A percentile compares a stretch with the other conserved stretches of the same genome.
Evolutionary conservation across 2,888 invertebrate species (phyloP).

Genomic region (Camponotus fellah): DNA sequence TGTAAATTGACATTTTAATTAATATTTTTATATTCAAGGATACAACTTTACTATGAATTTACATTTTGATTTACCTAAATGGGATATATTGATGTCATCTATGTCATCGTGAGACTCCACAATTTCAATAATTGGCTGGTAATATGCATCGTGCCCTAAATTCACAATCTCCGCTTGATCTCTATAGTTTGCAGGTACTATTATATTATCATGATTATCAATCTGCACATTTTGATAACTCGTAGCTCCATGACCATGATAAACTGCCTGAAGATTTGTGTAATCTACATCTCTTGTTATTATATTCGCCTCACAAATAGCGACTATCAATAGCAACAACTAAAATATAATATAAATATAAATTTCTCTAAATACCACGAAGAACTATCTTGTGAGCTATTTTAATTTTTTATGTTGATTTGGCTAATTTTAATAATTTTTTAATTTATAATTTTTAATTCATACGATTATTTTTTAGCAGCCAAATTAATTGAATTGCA

Average conservation of each 20-base stretch:
- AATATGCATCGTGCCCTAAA: constrained; percentile 19
- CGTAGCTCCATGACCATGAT: constrained; percentile 82
- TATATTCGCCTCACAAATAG: constrained; percentile 75
- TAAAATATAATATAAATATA: constrained; percentile 67
- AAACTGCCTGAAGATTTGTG: constrained; percentile 76
- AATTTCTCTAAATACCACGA: not conserved
- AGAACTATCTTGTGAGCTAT: not conserved
- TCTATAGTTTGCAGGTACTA: constrained; percentile 70
- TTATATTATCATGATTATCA: constrained; percentile 76
- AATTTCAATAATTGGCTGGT: constrained; percentile 38
- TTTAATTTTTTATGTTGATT: not conserved
- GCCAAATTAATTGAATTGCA: not conserved
- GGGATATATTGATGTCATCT: constrained; percentile 37
- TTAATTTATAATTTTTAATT: not conserved
- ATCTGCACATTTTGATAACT: constrained; percentile 82
- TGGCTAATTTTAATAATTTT: not conserved
- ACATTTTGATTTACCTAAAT: constrained; percentile 23
- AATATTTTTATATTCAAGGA: not conserved
- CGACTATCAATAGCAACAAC: constrained; percentile 72
- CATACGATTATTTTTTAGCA: not conserved
- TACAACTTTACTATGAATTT: not conserved
- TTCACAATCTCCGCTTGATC: constrained; percentile 52
- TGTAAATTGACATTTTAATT: not conserved
- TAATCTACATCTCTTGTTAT: constrained; percentile 71
- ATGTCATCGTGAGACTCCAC: constrained; percentile 5